Base-by-base conservation (phyloP, 2,113 vertebrate genomes). In the Myiopsitta monachus region DNA sequence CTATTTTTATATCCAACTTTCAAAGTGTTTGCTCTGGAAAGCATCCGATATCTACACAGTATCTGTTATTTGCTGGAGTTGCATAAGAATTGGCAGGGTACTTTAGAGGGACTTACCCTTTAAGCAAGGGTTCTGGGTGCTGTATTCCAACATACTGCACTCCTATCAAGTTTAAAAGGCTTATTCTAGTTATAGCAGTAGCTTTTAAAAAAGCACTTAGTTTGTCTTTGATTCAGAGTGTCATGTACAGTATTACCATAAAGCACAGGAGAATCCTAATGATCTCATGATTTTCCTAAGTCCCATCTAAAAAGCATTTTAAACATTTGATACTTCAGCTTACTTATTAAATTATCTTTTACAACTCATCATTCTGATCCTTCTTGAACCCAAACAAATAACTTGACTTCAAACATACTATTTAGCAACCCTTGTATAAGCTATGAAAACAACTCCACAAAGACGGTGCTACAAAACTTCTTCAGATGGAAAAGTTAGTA, bases 11-110 rank as follows among this genome's bases (percentile, higher is more conserved):
- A 64, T 55, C n/a, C 39, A 76, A 3, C 23, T 91, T 91, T 61
- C 47, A 14, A 57, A 89, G 78, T n/a, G 55, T 87, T 81, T 92
- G 66, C 70, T 90, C 67, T 91, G 92, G 81, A 89, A 91, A 89
- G 64, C 39, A 54, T 52, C 62, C 4, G 33, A 1, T 79, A 90
- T 26, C 90, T 75, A 39, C 69, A 54, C 11, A 26, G 72, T 47
- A 64, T 64, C 74, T 87, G 69, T 57, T 90, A 84, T 55, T 91
- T 81, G 61, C 64, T 74, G 93, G 63, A 69, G 59, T 69, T 67
- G 47, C 55, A 13, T 24, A 85, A 76, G 57, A 86, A 79, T 6
- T 88, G 88, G 66, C 78, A 94, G 41, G 51, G n/a, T 22, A 64
- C 1, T 3, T 68, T 1, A 72, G 38, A 82, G 26, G 43, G 43